Evolutionary conservation across 2,888 invertebrate species (phyloP), one percentile per base, ranked within the genome.

Genomic region (Protonemura montana): DNA sequence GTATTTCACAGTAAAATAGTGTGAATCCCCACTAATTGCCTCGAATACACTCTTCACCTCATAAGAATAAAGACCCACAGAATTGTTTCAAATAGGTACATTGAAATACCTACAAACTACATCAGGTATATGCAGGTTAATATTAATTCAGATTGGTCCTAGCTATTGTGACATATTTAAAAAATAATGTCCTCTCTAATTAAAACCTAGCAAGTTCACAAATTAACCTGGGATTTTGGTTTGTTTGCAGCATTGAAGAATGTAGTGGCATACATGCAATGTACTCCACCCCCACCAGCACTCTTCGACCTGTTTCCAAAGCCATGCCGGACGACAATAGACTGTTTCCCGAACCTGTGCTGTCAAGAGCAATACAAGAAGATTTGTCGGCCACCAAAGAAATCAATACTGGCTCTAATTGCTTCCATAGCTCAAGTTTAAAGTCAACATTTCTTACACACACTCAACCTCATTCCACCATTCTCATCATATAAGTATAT

Each of bases 311-410:
- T 95, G 86, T 95, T 95, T 91, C 95, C 96, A 0, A 95, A 95
- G 89, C 91, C 93, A 30, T 96, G 96, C 90, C 93, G 93, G 87
- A 94, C 94, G 6, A 94, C 94, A 21, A 92, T 95, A 2, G 96
- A 96, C 90, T 96, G 96, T 90, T 95, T 96, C 90, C 96, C 96
- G 7, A 96, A 96, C 91, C 92, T 96, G 87, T 96, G 96, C 90
- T 96, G 96, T 88, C 96, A 96, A 88, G 96, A 96, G 91, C 94
- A 94, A 80, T 95, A 95, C 3, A 93, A 93, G 89, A 94, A 94
- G 88, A 93, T 94, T 89, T 96, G 96, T 89, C 93, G 96, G 82
- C 95, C 96, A 7, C 95, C 96, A 42, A 95, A 94, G 90, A 93
- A 94, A 89, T 96, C 96, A 21, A 90, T 96, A 0, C 91, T 96